Evolutionary conservation across 2,888 invertebrate genomes (phyloP).

Genomic region (Acheta domesticus): DNA sequence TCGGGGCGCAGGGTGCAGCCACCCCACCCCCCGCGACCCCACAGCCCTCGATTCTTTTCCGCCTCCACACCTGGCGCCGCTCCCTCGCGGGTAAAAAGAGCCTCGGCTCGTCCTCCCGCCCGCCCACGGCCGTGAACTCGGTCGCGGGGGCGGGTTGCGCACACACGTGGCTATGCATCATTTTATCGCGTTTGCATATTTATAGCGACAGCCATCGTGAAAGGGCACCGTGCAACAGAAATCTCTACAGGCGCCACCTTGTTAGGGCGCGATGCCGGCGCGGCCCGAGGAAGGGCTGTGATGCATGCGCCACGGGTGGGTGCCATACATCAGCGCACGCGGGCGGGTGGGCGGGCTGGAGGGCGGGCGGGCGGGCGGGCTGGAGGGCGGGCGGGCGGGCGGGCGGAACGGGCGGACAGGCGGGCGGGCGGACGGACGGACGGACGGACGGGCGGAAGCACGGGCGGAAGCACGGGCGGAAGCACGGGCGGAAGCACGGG

Average conservation of each 20-base stretch:
- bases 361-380: not conserved
- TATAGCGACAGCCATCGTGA: conserved; percentile 5
- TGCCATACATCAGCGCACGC: not conserved
- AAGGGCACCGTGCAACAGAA: conserved; percentile 18
- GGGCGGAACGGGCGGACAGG: not conserved
- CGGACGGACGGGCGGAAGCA: too few species aligned
- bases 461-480: too few species aligned
- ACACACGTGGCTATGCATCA: conserved; percentile 7
- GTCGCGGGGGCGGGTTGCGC: not conserved
- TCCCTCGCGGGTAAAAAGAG: too few species aligned
- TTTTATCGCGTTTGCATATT: conserved; percentile 18
- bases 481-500: too few species aligned
- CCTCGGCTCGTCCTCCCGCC: not conserved
- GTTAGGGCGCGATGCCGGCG: not conserved
- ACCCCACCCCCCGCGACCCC: not conserved
- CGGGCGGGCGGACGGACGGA: too few species aligned
- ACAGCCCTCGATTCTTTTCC: too few species aligned
- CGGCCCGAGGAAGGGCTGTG: not conserved
- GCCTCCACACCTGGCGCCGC: too few species aligned
- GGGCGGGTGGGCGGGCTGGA: not conserved
- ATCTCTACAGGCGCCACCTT: conserved; percentile 18
- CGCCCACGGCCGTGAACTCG: not conserved
- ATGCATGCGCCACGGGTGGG: not conserved
- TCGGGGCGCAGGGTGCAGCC: not conserved
- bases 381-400: not conserved